phyloP scores from a whole-genome alignment of 2,113 vertebrate species.

The Rhegmatorhina hoffmannsi region DNA sequence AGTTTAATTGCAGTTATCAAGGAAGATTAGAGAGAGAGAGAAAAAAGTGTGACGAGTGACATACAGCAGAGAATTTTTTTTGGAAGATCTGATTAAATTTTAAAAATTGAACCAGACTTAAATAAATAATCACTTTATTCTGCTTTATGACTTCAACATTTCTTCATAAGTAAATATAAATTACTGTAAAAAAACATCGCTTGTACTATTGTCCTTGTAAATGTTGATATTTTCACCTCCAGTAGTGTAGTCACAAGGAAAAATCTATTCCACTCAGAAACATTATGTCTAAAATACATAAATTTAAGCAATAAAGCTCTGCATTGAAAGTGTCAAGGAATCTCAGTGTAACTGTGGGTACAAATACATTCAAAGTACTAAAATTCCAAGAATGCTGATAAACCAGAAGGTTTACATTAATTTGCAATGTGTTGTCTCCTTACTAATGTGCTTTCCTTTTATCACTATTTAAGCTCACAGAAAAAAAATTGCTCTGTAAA shows the following conservation, averaged over 20 bases:
- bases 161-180: slow-evolving; percentile 5
- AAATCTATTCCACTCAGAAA: background rate
- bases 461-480: background rate
- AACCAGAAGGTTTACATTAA: background rate
- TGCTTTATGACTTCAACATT: background rate
- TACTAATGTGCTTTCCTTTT: background rate
- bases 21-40: background rate
- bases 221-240: slow-evolving; percentile 2
- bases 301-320: background rate
- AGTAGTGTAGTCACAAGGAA: background rate
- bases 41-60: background rate
- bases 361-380: background rate
- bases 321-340: background rate
- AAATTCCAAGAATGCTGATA: background rate
- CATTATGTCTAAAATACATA: background rate
- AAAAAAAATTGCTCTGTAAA: background rate
- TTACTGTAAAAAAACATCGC: background rate
- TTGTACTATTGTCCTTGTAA: background rate
- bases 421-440: background rate
- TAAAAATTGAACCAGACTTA: background rate
- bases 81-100: background rate
- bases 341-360: background rate
- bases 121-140: background rate
- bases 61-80: background rate
- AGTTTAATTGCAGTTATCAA: background rate